Evolutionary conservation across 2,888 invertebrate genomes (phyloP), one percentile per base, ranked within the genome.

Genomic region (Celastrina argiolus): DNA sequence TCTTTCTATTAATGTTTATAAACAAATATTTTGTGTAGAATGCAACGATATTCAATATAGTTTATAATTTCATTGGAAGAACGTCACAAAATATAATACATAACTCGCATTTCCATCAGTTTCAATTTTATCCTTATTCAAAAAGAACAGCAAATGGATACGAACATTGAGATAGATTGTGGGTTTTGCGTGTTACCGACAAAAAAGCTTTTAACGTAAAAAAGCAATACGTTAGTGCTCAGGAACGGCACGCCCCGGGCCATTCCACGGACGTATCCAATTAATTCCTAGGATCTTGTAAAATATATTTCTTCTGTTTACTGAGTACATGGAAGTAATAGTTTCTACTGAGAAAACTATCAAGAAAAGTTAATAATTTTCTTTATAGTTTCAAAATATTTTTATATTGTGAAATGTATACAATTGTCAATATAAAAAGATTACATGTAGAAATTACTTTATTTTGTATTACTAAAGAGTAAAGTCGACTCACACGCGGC

Each of bases 221-320:
- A 58, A 31, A 31, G n/a, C 28, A 31, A 58, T 16, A 31, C 28
- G 58, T 58, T 31, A 58, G n/a, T n/a, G 56, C 31, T 58, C 12
- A 22, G 45, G 22, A 12, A 36, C 36, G 12, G 1, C 12, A 51
- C 58, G 31, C n/a, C 31, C 16, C 31, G 5, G 10, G 58, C 31
- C 31, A 8, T 16, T 28, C 31, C 31, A n/a, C 2, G 31, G 56
- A 12, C 56, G 28, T 58, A 58, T 28, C n/a, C 31, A 58, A 58
- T 58, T 58, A 58, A 14, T 58, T 31, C 4, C 56, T n/a, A n/a
- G 56, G 28, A 58, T 58, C 56, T 31, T 31, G 36, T 41, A 64
- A 34, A 56, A 36, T 51, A 26, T 65, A 56, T 56, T 34, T 67
- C 65, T 69, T 73, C 65, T 71, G 70, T 70, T 51, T 10, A 45